Evolutionary conservation across 1,140 invertebrate species (phyloP).

Genomic region (Hylaeus volcanicus): DNA sequence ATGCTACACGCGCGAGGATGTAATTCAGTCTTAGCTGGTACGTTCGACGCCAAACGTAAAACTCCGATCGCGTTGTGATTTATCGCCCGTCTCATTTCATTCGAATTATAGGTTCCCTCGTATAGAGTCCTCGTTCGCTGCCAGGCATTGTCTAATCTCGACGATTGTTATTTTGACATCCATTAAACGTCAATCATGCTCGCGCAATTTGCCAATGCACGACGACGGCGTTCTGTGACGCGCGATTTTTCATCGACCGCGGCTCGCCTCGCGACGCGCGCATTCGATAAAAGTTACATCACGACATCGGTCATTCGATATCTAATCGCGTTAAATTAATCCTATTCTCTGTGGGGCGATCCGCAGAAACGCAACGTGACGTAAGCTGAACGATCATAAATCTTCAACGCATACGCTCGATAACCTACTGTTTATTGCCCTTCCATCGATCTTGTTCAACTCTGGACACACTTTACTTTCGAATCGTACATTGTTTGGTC

Average conservation of each 20-base stretch:
- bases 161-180: conserved; percentile 37
- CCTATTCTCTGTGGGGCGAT: conserved; percentile 9
- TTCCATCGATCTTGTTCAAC: background rate
- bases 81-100: conserved; percentile 25
- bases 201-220: conserved; percentile 29
- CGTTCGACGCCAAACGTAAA: conserved; percentile 8
- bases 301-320: conserved; percentile 24
- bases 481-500: background rate
- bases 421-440: background rate
- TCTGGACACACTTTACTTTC: background rate
- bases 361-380: background rate
- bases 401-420: background rate
- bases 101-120: conserved; percentile 13
- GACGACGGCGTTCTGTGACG: background rate
- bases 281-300: background rate
- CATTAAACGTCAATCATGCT: conserved; percentile 37
- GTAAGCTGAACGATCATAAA: conserved; percentile 19
- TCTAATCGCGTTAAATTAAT: conserved; percentile 36
- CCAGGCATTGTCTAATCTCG: conserved; percentile 8
- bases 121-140: background rate
- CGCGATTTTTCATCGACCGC: background rate
- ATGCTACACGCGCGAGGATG: background rate
- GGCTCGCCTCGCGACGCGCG: background rate
- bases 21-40: conserved; percentile 11
- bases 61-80: conserved; percentile 14